These are phyloP conservation scores for Sorex fumeus DNA, from an alignment of 2,113 vertebrate genomes.

Conservation along the genomic window DNA sequence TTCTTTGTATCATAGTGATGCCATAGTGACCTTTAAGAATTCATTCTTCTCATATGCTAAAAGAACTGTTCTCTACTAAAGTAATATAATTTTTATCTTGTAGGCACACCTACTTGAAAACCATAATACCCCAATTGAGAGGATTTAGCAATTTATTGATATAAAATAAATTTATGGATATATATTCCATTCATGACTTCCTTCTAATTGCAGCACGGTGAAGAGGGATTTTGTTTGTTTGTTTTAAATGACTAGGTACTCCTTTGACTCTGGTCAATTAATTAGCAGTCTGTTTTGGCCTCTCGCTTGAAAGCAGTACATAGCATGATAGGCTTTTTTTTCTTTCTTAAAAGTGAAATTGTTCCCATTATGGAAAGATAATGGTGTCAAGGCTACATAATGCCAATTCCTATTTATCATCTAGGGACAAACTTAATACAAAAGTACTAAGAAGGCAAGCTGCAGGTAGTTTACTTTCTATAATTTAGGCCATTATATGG, in stretches of 20 bases:
- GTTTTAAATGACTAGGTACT: constrained; percentile 62
- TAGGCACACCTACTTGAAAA: constrained; percentile 71
- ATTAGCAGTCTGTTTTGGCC: constrained; percentile 9
- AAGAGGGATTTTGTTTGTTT: background rate
- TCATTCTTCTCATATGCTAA: constrained; percentile 60
- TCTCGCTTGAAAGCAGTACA: constrained; percentile 73
- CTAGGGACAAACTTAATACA: background rate
- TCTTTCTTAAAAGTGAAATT: background rate
- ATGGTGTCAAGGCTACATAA: background rate
- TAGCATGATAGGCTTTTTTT: background rate
- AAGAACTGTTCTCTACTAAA: constrained; percentile 63
- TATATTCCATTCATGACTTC: constrained; percentile 69
- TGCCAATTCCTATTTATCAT: background rate
- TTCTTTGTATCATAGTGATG: constrained; percentile 78
- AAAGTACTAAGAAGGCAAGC: background rate
- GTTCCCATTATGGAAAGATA: constrained; percentile 42
- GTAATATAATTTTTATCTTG: constrained; percentile 71
- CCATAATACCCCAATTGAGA: constrained; percentile 53
- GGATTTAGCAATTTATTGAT: constrained; percentile 67
- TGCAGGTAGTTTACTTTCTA: background rate
- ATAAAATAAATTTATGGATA: constrained; percentile 39
- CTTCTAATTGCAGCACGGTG: constrained; percentile 43
- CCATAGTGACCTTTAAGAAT: constrained; percentile 82
- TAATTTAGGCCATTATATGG: too few species aligned
- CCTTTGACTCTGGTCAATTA: background rate